Evolutionary conservation across 2,888 invertebrate species (phyloP).

Genomic region (Cataglyphis albicans): DNA sequence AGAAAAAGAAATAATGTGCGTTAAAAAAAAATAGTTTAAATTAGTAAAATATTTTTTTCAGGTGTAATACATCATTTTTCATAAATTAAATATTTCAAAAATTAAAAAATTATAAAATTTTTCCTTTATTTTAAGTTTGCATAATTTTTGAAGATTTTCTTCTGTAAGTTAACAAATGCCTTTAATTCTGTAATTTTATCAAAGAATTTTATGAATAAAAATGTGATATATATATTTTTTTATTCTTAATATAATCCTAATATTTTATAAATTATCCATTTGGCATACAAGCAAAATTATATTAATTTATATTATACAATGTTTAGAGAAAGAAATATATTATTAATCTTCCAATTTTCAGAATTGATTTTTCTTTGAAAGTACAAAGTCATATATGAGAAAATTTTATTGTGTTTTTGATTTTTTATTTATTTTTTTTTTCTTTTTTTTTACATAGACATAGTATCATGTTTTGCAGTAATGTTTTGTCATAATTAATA

Average conservation of each 20-base stretch:
- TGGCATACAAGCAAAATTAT: not conserved
- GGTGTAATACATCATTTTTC: not conserved
- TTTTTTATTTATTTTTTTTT: not conserved
- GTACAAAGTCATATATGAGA: not conserved
- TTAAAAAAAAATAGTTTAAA: not conserved
- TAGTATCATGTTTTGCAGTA: not conserved
- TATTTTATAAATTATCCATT: not conserved
- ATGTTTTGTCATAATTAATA: not conserved
- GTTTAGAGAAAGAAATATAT: not conserved
- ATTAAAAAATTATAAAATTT: not conserved
- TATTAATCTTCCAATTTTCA: not conserved
- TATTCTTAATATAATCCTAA: not conserved
- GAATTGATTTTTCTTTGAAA: not conserved
- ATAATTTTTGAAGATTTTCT: not conserved
- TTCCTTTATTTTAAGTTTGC: not conserved
- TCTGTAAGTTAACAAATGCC: not conserved
- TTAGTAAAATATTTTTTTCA: not conserved
- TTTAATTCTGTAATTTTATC: not conserved
- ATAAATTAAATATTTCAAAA: not conserved
- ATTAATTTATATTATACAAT: not conserved
- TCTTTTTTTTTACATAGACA: slow-evolving; percentile 17
- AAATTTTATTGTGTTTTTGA: not conserved
- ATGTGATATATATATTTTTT: not conserved
- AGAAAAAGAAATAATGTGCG: not conserved
- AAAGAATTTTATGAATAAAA: not conserved